Base-by-base conservation (phyloP, 2,797 vertebrate genomes). In the Enteromius viviparus region DNA sequence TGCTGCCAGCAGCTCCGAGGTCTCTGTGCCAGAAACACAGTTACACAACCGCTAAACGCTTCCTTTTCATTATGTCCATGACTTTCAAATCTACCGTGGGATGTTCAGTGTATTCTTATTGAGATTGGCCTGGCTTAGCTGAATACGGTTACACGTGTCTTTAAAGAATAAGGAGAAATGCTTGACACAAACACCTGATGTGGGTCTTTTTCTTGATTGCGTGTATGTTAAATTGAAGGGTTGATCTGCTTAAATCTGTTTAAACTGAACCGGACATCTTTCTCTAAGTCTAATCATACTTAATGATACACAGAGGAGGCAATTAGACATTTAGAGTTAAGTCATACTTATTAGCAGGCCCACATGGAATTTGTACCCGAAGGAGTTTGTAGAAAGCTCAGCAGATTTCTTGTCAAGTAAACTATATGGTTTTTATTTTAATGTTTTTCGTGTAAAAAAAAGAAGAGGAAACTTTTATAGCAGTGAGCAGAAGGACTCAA, bases 1-100 rank as follows among this genome's bases (percentile, higher is more conserved):
- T 99, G 98, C 95, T 97, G 97, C 91, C 96, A 99, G 91, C 98
- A 99, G 89, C 96, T 99, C 72, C 94, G 94, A 96, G 98, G 98
- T 99, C 92, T 94, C 85, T 51, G 19, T 77, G 47, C 65, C 82
- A 4, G 9, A 75, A 72, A 51, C 45, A 77, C 74, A 60, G 10
- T 55, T 68, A 60, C 65, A 70, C 74, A 65, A 37, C 72, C 34
- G 1, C 64, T 53, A 49, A 70, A 26, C 19, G 2, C 37, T 69
- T 60, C 62, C 17, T 3, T 45, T 60, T n/a, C 19, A 71, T 17
- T 8, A 1, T 71, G 14, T 80, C 23, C 21, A 15, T 71, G 17
- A 60, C 23, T 68, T 71, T 23, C 45, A 40, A 64, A 23, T 37
- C 62, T 3, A 62, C 69, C 14, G 2, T 37, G 42, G 72, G 45